Conservation (phyloP, 2,888 invertebrate genomes). For the Rhingia rostrata region DNA sequence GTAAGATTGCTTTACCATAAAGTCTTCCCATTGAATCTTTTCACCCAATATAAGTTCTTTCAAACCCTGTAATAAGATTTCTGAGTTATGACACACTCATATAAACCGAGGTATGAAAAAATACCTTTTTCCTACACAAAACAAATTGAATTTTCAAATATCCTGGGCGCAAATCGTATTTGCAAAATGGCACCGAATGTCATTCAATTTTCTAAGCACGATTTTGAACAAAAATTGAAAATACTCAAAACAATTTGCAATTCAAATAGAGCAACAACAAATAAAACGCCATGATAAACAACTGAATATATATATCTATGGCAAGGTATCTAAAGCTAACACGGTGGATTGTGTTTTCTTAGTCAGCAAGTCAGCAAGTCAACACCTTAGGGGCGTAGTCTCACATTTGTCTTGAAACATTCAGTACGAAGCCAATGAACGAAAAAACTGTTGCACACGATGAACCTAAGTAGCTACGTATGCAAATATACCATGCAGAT, state of each 20-base stretch:
- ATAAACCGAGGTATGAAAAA: too few relatives aligned
- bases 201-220: constrained; percentile 64
- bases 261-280: constrained; percentile 29
- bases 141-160: constrained; percentile 59
- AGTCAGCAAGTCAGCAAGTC: constrained; percentile 35
- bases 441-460: background rate
- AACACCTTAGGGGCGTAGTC: constrained; percentile 32
- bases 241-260: constrained; percentile 52
- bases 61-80: too few relatives aligned
- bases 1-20: too few relatives aligned
- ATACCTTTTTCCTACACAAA: background rate
- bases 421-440: background rate
- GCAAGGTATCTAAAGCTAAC: background rate
- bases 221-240: constrained; percentile 53
- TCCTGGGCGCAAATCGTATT: constrained; percentile 58
- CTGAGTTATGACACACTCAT: too few relatives aligned
- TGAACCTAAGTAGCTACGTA: too few relatives aligned
- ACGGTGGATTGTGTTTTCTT: background rate
- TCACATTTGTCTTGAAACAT: constrained; percentile 20
- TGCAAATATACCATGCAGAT: too few relatives aligned
- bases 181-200: constrained; percentile 33
- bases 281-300: constrained; percentile 16
- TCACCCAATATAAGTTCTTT: too few relatives aligned
- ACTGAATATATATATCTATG: background rate
- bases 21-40: too few relatives aligned